A percentile compares a stretch with the other conserved stretches of the same genome.
These are phyloP conservation scores for Bovichtus variegatus DNA, from an alignment of 2,797 vertebrate genomes.

Conservation along the genomic window DNA sequence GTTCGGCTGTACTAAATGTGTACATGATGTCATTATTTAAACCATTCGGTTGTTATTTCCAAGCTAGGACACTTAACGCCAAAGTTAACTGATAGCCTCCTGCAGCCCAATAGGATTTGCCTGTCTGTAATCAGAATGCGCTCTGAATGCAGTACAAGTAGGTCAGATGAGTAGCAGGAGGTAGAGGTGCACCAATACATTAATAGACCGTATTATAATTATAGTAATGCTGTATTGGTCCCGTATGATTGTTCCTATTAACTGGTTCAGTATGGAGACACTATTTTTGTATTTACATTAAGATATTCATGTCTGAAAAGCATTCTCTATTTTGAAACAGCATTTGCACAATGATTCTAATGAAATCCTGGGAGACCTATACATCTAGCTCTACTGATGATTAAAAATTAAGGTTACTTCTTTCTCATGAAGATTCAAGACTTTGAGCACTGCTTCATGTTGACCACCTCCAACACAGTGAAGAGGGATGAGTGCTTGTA, in stretches of 20 bases:
- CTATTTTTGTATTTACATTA: not conserved
- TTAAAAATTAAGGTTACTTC: no score
- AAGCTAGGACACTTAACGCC: not conserved
- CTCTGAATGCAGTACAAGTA: not conserved
- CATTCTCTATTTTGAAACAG: not conserved
- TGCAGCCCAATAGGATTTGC: not conserved
- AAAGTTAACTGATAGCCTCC: not conserved
- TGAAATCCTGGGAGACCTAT: not conserved
- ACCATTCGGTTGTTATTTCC: not conserved
- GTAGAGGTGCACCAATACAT: not conserved
- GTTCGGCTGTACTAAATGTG: not conserved
- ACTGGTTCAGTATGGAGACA: not conserved
- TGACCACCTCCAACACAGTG: not conserved
- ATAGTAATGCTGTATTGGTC: not conserved
- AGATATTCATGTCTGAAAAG: not conserved
- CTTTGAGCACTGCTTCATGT: not conserved
- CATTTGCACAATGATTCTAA: not conserved
- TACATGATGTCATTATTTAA: not conserved
- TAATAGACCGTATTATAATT: not conserved
- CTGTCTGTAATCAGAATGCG: not conserved
- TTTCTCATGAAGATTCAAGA: not conserved
- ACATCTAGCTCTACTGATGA: no score
- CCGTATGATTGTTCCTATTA: not conserved
- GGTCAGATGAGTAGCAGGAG: not conserved
- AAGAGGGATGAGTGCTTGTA: not conserved